Conservation (phyloP, 2,888 invertebrate species). For the Macrosoma leucophasiata region DNA sequence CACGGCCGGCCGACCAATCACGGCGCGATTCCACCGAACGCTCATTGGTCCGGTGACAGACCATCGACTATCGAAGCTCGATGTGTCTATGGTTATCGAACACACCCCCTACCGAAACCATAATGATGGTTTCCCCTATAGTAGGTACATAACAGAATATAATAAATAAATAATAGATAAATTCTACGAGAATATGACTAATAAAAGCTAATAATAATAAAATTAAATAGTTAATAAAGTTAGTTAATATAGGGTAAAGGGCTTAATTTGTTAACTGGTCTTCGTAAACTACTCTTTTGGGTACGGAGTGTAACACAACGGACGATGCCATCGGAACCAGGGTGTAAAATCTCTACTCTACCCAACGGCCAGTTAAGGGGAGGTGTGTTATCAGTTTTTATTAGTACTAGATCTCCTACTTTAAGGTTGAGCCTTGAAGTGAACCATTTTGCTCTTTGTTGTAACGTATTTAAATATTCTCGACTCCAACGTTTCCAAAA, state of each 20-base stretch:
- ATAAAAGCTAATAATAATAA: not conserved
- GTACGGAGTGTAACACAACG: not conserved
- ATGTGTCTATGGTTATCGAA: too few relatives aligned
- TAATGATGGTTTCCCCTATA: too few relatives aligned
- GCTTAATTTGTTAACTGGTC: not conserved
- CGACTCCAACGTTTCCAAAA: conserved; percentile 11
- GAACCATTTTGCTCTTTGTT: conserved; percentile 7
- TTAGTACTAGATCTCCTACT: conserved; percentile 9
- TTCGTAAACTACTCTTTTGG: not conserved
- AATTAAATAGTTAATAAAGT: not conserved
- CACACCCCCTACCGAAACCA: too few relatives aligned
- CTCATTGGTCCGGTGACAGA: too few relatives aligned
- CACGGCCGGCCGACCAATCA: too few relatives aligned
- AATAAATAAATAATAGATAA: not conserved
- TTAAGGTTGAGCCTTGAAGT: conserved; percentile 4
- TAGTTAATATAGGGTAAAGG: not conserved
- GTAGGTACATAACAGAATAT: too few relatives aligned
- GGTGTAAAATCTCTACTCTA: not conserved
- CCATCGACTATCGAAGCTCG: too few relatives aligned
- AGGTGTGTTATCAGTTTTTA: not conserved
- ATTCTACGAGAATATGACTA: not conserved
- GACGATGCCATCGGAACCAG: not conserved
- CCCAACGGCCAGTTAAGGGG: not conserved
- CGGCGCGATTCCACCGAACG: too few relatives aligned
- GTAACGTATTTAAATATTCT: conserved; percentile 11